Evolutionary conservation across 2,888 invertebrate species (phyloP).

Genomic region (Ephialtes manifestator): DNA sequence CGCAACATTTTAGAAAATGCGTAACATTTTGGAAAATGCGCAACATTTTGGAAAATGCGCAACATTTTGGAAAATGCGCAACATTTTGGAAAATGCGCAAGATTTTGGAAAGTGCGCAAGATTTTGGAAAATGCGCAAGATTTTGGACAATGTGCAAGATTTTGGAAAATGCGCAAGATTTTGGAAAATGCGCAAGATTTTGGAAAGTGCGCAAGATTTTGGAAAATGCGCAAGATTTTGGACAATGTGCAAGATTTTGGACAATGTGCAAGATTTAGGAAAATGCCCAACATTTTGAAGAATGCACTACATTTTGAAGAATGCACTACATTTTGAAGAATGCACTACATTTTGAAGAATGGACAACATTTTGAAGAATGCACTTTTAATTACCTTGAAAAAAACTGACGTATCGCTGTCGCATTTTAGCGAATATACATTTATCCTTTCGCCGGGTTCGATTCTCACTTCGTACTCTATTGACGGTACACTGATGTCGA

Average conservation of each 20-base stretch:
- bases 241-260: no score
- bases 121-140: neutral
- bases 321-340: neutral
- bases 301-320: neutral
- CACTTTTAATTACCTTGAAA: conserved; percentile 80
- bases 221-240: neutral
- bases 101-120: neutral
- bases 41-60: neutral
- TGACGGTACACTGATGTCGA: conserved; percentile 88
- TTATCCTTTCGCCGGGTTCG: conserved; percentile 91
- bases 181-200: no score
- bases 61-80: no score
- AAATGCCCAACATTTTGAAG: neutral
- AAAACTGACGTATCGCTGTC: conserved; percentile 87
- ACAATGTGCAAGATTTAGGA: no score
- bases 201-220: neutral
- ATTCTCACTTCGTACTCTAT: conserved; percentile 88
- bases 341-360: no score
- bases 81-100: no score
- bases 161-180: no score
- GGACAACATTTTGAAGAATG: no score
- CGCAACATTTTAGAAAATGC: neutral
- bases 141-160: neutral
- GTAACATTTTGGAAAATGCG: neutral
- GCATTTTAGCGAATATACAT: conserved; percentile 90